A percentile compares a stretch with the other conserved stretches of the same genome.
These are phyloP conservation scores for Eulemur coronatus DNA, from an alignment of 2,797 vertebrate species.

Conservation along the genomic window DNA sequence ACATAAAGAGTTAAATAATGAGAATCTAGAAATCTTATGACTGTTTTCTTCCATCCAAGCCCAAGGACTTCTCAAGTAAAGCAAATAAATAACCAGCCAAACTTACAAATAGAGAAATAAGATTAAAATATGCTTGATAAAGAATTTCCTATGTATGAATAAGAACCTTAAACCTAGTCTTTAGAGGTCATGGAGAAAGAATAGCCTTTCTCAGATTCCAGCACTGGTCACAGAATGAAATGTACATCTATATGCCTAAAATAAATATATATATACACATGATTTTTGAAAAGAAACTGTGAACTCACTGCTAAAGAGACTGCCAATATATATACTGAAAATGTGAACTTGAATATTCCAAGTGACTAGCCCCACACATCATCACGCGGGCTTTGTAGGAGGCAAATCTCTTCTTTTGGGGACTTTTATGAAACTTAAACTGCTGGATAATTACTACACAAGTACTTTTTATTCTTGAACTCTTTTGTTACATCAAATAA, in stretches of 20 bases:
- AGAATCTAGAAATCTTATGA: background rate
- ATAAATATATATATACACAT: background rate
- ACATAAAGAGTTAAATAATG: background rate
- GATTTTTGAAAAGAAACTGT: background rate
- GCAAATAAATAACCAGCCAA: background rate
- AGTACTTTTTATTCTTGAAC: background rate
- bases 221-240: background rate
- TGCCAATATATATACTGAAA: background rate
- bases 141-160: background rate
- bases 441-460: background rate
- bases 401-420: background rate
- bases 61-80: background rate
- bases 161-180: background rate
- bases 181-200: background rate
- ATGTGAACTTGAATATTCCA: background rate
- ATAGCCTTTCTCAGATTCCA: background rate
- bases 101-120: background rate
- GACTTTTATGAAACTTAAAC: background rate
- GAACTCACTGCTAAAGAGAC: background rate
- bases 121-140: background rate
- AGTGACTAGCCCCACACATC: background rate
- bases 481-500: background rate
- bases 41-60: background rate
- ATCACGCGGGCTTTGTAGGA: background rate
- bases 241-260: background rate